A percentile compares a stretch with the other conserved stretches of the same genome.
phyloP scores from a whole-genome alignment of 2,113 vertebrate species.

The Dicerorhinus sumatrensis region DNA sequence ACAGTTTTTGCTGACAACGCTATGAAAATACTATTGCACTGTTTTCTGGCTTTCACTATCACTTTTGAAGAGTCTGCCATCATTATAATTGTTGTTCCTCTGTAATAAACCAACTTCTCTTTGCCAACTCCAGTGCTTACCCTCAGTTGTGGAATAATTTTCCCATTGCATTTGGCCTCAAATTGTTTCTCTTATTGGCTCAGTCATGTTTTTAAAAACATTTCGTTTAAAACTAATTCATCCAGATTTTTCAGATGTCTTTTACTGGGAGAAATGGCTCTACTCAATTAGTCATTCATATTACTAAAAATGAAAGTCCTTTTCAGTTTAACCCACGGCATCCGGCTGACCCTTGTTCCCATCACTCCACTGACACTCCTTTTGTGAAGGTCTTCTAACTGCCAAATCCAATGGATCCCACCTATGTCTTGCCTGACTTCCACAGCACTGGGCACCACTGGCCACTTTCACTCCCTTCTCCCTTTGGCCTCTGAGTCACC shows the following conservation, averaged over 20 bases:
- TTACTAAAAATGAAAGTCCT: neutral
- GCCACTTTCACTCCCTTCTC: neutral
- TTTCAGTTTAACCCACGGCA: neutral
- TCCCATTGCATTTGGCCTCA: neutral
- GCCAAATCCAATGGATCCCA: neutral
- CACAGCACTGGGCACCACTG: neutral
- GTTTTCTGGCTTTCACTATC: neutral
- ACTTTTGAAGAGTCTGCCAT: neutral
- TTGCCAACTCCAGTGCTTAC: neutral
- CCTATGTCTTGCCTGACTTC: neutral
- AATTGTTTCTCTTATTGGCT: neutral
- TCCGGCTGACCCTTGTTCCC: neutral
- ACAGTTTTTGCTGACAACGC: neutral
- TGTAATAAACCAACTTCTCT: neutral
- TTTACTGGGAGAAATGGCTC: neutral
- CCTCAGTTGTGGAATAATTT: neutral
- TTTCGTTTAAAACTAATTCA: neutral
- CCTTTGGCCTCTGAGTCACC: neutral
- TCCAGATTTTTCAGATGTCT: neutral
- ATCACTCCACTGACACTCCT: neutral
- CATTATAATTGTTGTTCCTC: neutral
- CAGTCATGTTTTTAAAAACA: neutral
- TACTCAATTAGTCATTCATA: neutral
- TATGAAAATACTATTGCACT: neutral
- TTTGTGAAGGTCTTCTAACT: neutral